phyloP scores from a whole-genome alignment of 1,140 invertebrate species.

The Zaprionus kolodkinae region DNA sequence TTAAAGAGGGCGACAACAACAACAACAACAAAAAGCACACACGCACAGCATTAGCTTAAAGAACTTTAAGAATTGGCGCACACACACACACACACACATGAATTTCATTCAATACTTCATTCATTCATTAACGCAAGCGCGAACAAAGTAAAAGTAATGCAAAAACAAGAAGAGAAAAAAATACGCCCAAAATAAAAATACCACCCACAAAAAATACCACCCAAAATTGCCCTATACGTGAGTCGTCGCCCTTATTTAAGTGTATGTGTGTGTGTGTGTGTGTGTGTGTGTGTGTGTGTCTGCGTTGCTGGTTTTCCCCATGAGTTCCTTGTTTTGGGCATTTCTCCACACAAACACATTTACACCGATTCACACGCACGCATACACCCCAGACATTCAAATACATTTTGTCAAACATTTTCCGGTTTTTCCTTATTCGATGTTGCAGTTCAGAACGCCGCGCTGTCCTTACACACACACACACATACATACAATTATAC shows the following conservation, averaged over 20 bases:
- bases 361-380: conserved; percentile 17
- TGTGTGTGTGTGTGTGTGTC: conserved; percentile 25
- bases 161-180: conserved; percentile 26
- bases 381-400: conserved; percentile 30
- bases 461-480: conserved; percentile 58
- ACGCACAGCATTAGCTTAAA: conserved; percentile 17
- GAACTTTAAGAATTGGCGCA: conserved; percentile 33
- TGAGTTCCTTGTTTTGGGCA: conserved; percentile 45
- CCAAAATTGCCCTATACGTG: conserved; percentile 49
- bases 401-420: conserved; percentile 74
- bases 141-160: conserved; percentile 21
- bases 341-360: conserved; percentile 51
- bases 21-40: conserved; percentile 26
- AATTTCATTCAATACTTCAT: conserved; percentile 69
- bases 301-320: conserved; percentile 49
- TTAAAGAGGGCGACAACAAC: conserved; percentile 19
- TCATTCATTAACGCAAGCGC: conserved; percentile 56
- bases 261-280: conserved; percentile 24
- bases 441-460: conserved; percentile 58
- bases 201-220: conserved; percentile 49
- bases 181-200: conserved; percentile 46
- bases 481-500: conserved; percentile 27
- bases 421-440: conserved; percentile 80
- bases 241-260: conserved; percentile 22
- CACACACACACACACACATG: conserved; percentile 25